Evolutionary conservation across 2,113 vertebrate species (phyloP).

Genomic region (Colius striatus): DNA sequence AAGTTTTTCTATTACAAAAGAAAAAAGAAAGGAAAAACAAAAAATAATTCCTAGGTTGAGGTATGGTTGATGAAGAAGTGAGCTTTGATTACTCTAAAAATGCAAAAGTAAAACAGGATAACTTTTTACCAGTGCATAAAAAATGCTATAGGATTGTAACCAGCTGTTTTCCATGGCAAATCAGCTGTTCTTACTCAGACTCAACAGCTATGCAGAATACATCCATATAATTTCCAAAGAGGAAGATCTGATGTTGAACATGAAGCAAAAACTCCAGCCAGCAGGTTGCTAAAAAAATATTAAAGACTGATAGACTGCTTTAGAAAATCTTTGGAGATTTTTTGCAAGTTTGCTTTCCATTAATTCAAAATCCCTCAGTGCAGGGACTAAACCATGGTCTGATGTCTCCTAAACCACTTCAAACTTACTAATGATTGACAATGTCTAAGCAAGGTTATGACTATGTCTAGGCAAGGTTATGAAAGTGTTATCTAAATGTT

Average conservation of each 20-base stretch:
- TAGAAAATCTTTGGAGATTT: not conserved
- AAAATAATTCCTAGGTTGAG: not conserved
- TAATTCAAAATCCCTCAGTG: not conserved
- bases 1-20: not conserved
- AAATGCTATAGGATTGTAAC: not conserved
- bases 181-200: not conserved
- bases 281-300: not conserved
- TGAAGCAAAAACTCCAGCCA: not conserved
- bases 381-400: not conserved
- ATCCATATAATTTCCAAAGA: not conserved
- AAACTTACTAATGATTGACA: not conserved
- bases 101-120: not conserved
- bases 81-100: not conserved
- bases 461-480: not conserved
- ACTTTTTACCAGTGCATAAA: not conserved
- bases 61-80: not conserved
- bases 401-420: not conserved
- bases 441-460: too few relatives aligned
- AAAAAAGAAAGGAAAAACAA: not conserved
- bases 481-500: not conserved
- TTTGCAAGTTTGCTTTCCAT: not conserved
- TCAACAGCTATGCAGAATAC: not conserved
- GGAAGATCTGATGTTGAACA: not conserved
- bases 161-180: not conserved
- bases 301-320: not conserved